phyloP scores from a whole-genome alignment of 2,113 vertebrate species.

The Rhinolophus sinicus region DNA sequence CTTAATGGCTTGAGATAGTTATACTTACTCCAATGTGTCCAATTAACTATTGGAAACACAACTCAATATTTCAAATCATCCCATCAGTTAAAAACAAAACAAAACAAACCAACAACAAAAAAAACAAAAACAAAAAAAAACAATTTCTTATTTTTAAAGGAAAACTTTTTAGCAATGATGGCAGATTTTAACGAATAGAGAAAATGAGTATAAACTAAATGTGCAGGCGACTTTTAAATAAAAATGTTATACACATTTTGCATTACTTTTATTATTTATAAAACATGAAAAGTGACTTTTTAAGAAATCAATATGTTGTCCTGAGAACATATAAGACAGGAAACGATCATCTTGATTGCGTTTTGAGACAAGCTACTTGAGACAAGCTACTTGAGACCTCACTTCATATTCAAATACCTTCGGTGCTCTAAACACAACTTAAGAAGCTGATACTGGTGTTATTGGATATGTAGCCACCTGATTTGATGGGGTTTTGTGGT shows the following conservation, averaged over 20 bases:
- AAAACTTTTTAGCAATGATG: background rate
- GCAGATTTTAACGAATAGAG: background rate
- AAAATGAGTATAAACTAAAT: background rate
- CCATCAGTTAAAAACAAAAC: background rate
- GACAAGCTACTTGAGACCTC: background rate
- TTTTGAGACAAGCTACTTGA: background rate
- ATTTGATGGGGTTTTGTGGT: background rate
- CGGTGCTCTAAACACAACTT: background rate
- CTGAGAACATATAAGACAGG: background rate
- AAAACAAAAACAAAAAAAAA: too few species aligned
- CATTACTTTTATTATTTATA: background rate
- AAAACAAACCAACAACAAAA: too few species aligned
- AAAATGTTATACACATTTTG: background rate
- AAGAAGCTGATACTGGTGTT: background rate
- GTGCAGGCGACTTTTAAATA: background rate
- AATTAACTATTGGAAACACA: background rate
- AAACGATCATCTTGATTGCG: background rate
- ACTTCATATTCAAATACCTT: background rate
- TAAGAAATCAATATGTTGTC: background rate
- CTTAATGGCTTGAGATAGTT: background rate
- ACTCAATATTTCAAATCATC: background rate
- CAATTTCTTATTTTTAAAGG: background rate
- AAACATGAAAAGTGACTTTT: background rate
- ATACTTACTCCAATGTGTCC: background rate
- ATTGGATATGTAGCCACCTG: background rate